phyloP scores from a whole-genome alignment of 1,140 invertebrate species.

The Luehdorfia chinensis region DNA sequence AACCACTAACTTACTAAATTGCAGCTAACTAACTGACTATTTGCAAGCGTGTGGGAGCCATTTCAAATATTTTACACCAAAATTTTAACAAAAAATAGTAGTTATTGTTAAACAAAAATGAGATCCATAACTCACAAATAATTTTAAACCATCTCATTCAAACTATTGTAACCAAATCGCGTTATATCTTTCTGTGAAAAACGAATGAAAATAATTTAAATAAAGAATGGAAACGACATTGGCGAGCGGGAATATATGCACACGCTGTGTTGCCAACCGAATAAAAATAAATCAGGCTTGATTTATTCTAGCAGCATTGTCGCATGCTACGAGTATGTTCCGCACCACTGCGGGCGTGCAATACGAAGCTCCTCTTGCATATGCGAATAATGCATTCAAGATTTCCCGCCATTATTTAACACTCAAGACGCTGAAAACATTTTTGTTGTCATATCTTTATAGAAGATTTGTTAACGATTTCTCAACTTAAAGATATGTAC shows the following conservation, averaged over 20 bases:
- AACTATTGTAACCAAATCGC: neutral
- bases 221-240: constrained; percentile 44
- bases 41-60: too few relatives aligned
- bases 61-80: too few relatives aligned
- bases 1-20: too few relatives aligned
- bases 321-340: constrained; percentile 26
- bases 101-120: too few relatives aligned
- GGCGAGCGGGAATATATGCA: constrained; percentile 36
- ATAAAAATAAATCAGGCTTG: constrained; percentile 68
- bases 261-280: constrained; percentile 52
- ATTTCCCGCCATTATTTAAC: neutral
- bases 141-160: constrained; percentile 4
- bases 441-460: neutral
- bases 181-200: constrained; percentile 16
- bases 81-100: too few relatives aligned
- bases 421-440: neutral
- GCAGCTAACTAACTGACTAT: too few relatives aligned
- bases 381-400: neutral
- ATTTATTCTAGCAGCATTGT: constrained; percentile 48
- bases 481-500: too few relatives aligned
- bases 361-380: constrained; percentile 16
- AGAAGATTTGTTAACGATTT: too few relatives aligned
- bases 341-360: constrained; percentile 28
- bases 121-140: neutral
- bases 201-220: constrained; percentile 42